Evolutionary conservation across 1,140 invertebrate species (phyloP), one percentile per base, ranked within the genome.

Genomic region (Macrobrachium nipponense): DNA sequence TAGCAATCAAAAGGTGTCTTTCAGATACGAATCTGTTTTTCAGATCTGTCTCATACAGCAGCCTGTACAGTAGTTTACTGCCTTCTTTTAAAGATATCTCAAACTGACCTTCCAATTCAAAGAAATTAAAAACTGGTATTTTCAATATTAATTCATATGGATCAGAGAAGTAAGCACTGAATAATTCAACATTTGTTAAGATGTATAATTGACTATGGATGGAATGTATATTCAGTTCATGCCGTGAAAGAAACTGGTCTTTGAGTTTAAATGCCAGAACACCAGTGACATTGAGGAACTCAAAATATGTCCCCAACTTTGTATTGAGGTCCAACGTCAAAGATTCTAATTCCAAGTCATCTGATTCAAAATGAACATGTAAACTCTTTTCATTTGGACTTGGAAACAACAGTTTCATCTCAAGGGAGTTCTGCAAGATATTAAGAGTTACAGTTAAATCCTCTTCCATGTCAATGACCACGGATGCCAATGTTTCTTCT

Each of bases 41-140:
- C 60, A 64, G 43, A 10, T 18, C 23, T 23, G 84, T 86, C n/a
- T 86, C 70, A 62, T 80, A 86, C 5, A 36, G 61, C 15, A 86
- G 23, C 20, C 80, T 86, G 43, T 75, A 62, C 0, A 84, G 7
- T 17, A 60, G 43, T 43, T 73, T 44, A 18, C n/a, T 23, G 7
- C 20, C 23, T 62, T 62, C 20, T 8, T 20, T 70, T 20, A 80
- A 11, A 17, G 58, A 17, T 51, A 80, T 20, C 17, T 86, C 66
- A 23, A 86, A n/a, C 59, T 17, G 60, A 58, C 84, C 84, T 75
- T 73, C 78, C 20, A 62, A 60, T 27, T 44, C 27, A 36, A 86
- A 64, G 0, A 72, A 8, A 60, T 80, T 73, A 36, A 64, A 75
- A 15, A 80, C 23, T 20, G 84, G 68, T 51, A 86, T 17, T 18